phyloP scores from a whole-genome alignment of 2,888 invertebrate genomes.

The Coelogynopora nodosa region DNA sequence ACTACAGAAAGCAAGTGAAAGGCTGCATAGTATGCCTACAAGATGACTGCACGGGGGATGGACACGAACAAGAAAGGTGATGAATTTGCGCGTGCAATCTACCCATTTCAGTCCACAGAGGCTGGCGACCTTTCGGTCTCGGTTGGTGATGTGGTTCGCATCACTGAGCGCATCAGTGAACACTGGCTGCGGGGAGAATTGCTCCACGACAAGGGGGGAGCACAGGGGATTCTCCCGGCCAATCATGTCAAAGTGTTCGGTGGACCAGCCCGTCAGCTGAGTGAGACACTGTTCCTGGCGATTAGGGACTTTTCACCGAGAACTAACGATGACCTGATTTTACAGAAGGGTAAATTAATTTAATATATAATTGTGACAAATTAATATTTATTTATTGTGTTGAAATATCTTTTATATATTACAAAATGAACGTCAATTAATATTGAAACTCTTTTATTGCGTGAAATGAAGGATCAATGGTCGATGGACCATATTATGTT shows the following conservation, averaged over 20 bases:
- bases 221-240: neutral
- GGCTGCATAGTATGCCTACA: too few species aligned
- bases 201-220: neutral
- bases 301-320: neutral
- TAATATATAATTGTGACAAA: too few species aligned
- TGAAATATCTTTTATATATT: too few species aligned
- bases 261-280: neutral
- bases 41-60: too few species aligned
- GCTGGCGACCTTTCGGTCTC: neutral
- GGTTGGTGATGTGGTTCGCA: neutral
- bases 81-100: constrained; percentile 15
- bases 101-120: neutral
- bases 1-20: too few species aligned
- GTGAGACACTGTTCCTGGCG: neutral
- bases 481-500: too few species aligned
- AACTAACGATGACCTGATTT: neutral
- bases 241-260: constrained; percentile 5
- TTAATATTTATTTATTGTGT: too few species aligned
- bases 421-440: too few species aligned
- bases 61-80: too few species aligned
- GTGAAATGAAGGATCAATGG: too few species aligned
- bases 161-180: neutral
- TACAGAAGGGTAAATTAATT: neutral
- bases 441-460: too few species aligned
- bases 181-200: constrained; percentile 11